phyloP scores from a whole-genome alignment of 2,888 invertebrate species.

The Mellilla xanthometata region DNA sequence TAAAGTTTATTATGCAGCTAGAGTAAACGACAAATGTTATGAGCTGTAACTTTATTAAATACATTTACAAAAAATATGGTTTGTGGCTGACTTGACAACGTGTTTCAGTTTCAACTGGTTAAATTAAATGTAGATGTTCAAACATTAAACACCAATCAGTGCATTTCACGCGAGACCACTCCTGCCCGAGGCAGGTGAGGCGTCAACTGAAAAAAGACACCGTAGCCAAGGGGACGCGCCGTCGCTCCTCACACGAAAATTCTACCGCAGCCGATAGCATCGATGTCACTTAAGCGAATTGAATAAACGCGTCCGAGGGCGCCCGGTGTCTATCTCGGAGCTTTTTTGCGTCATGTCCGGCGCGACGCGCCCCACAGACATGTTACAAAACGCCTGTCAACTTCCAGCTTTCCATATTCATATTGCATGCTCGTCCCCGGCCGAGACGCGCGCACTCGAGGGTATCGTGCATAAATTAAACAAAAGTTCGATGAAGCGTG shows the following conservation, averaged over 20 bases:
- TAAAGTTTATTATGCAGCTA: too few species aligned
- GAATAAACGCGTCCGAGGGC: slow-evolving; percentile 74
- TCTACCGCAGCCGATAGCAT: slow-evolving; percentile 72
- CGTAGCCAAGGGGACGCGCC: slow-evolving; percentile 54
- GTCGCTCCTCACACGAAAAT: slow-evolving; percentile 74
- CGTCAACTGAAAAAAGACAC: slow-evolving; percentile 69
- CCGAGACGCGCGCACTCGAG: slow-evolving; percentile 34
- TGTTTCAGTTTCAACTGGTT: slow-evolving; percentile 15
- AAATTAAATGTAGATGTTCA: slow-evolving; percentile 51
- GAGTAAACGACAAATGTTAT: too few species aligned
- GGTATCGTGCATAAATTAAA: slow-evolving; percentile 53
- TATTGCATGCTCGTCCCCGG: slow-evolving; percentile 23
- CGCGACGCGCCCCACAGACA: slow-evolving; percentile 33
- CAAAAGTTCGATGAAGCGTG: slow-evolving; percentile 70
- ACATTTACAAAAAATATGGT: too few species aligned
- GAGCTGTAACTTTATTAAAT: too few species aligned
- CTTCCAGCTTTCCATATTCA: slow-evolving; percentile 32
- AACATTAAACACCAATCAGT: slow-evolving; percentile 70
- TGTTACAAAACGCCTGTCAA: slow-evolving; percentile 39
- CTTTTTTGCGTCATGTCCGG: slow-evolving; percentile 44
- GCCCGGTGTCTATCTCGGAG: slow-evolving; percentile 44
- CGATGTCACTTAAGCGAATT: slow-evolving; percentile 82
- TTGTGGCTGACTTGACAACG: too few species aligned
- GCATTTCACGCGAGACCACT: slow-evolving; percentile 62
- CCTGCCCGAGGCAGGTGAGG: slow-evolving; percentile 66